A percentile compares a stretch with the other conserved stretches of the same genome.
These are phyloP conservation scores for Platycheirus albimanus DNA, from an alignment of 2,888 invertebrate species.

Conservation along the genomic window DNA sequence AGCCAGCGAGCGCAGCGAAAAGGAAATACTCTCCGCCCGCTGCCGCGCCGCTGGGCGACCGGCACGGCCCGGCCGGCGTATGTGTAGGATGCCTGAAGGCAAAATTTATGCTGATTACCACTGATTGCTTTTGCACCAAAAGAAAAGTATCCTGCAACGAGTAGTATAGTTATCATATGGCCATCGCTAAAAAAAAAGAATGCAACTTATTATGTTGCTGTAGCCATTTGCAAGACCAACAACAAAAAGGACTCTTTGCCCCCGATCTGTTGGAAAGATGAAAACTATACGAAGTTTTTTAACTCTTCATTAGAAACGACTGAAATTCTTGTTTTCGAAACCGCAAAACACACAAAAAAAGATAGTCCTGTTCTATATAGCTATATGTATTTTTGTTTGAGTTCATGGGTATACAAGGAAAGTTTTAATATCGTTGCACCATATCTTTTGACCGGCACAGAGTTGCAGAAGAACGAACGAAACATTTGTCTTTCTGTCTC, in stretches of 20 bases:
- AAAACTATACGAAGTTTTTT: slow-evolving; percentile 23
- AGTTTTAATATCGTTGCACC: slow-evolving; percentile 30
- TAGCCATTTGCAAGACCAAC: no score
- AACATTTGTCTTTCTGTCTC: slow-evolving; percentile 34
- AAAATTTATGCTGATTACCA: slow-evolving; percentile 68
- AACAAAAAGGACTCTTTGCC: no score
- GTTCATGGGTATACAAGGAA: slow-evolving; percentile 29
- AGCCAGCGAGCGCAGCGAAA: no score
- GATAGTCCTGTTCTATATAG: no score
- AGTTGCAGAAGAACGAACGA: not conserved
- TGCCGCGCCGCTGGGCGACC: no score
- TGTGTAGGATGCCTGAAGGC: slow-evolving; percentile 31
- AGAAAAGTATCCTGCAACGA: slow-evolving; percentile 33
- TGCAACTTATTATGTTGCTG: slow-evolving; percentile 34
- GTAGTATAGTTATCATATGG: slow-evolving; percentile 33
- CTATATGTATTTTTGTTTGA: not conserved
- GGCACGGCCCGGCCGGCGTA: slow-evolving; percentile 19
- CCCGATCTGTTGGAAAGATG: no score
- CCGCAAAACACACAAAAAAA: no score
- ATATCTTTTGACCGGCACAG: not conserved
- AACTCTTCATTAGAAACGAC: slow-evolving; percentile 13
- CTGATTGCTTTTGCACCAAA: slow-evolving; percentile 54
- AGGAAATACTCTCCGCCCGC: slow-evolving; percentile 1
- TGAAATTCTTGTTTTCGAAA: slow-evolving; percentile 39
- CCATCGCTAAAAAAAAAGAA: slow-evolving; percentile 16